phyloP scores from a whole-genome alignment of 2,888 invertebrate genomes.

The Dromius quadrimaculatus region DNA sequence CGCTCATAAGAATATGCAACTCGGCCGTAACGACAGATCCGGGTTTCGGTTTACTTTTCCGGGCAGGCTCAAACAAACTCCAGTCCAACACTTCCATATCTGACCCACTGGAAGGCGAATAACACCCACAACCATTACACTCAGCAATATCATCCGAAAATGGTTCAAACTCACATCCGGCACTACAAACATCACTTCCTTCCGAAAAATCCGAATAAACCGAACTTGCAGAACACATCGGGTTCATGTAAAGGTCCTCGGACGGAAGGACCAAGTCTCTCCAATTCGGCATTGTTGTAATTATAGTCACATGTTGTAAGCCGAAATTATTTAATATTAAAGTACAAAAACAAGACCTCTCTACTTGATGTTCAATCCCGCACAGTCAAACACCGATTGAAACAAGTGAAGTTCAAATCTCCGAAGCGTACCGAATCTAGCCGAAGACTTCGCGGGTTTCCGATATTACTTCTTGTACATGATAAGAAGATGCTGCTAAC shows the following conservation, averaged over 20 bases:
- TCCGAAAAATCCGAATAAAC: slow-evolving; percentile 54
- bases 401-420: slow-evolving; percentile 37
- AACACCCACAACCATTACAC: slow-evolving; percentile 55
- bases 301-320: not conserved
- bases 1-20: slow-evolving; percentile 29
- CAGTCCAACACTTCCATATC: slow-evolving; percentile 78
- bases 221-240: slow-evolving; percentile 44
- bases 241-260: slow-evolving; percentile 51
- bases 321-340: not conserved
- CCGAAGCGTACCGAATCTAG: slow-evolving; percentile 1
- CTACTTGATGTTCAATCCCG: not conserved
- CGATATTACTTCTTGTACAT: slow-evolving; percentile 9
- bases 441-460: slow-evolving; percentile 37
- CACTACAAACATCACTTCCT: slow-evolving; percentile 63
- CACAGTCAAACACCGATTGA: slow-evolving; percentile 38
- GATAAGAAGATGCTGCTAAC: slow-evolving; percentile 37
- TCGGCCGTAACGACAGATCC: slow-evolving; percentile 46
- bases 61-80: slow-evolving; percentile 75
- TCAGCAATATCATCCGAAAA: slow-evolving; percentile 66
- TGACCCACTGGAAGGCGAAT: slow-evolving; percentile 54
- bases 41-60: slow-evolving; percentile 57
- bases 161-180: slow-evolving; percentile 71
- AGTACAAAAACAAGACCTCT: not conserved
- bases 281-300: slow-evolving; percentile 50
- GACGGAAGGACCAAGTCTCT: slow-evolving; percentile 51